These are phyloP conservation scores for Notiomystis cincta DNA, from an alignment of 2,113 vertebrate species.

Conservation along the genomic window DNA sequence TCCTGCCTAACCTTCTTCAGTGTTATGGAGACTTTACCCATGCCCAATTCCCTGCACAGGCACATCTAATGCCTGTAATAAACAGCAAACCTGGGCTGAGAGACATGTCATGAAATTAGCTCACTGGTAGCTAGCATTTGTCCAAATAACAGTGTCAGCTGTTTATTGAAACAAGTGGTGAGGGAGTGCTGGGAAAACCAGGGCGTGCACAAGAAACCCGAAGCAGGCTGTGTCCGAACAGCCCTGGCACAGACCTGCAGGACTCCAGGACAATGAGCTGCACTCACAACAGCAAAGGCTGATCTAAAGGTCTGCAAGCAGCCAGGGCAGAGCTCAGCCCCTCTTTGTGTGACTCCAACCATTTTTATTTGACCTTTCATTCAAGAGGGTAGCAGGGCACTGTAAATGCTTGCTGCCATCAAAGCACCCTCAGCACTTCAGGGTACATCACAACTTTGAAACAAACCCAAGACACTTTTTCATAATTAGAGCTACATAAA, in stretches of 20 bases:
- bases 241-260: background rate
- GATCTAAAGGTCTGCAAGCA: background rate
- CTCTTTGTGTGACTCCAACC: background rate
- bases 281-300: background rate
- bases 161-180: background rate
- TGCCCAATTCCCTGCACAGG: background rate
- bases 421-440: background rate
- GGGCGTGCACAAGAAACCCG: accelerated
- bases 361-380: background rate
- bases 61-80: background rate
- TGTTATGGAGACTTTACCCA: background rate
- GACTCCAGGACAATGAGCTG: background rate
- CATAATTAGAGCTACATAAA: background rate
- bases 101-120: background rate
- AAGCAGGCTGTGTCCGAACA: background rate
- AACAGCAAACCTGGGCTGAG: background rate
- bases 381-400: background rate
- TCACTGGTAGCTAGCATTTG: background rate
- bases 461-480: background rate
- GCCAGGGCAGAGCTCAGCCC: background rate
- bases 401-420: background rate
- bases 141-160: background rate
- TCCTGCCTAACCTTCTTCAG: background rate
- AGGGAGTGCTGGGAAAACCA: background rate
- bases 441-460: background rate